Evolutionary conservation across 2,888 invertebrate species (phyloP), one percentile per base, ranked within the genome.

Genomic region (Leucoma salicis): DNA sequence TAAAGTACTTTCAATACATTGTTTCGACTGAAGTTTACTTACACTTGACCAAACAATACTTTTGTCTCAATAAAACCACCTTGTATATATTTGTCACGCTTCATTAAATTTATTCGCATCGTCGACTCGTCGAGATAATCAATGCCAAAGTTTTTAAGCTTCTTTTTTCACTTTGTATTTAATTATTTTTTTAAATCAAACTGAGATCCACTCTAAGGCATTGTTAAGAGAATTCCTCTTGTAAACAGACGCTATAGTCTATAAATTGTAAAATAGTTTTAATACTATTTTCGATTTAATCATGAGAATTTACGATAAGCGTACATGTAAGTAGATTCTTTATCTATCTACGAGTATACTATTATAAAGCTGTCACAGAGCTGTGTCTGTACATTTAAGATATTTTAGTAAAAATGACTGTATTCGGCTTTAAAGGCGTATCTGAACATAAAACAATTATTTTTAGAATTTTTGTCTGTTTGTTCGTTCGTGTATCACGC

Each of bases 221-320:
- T 50, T 50, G 12, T 47, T 15, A 28, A 13, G 8, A 14, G 11
- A 25, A 29, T n/a, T 21, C 12, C 27, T 39, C 13, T 14, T 7
- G 13, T 14, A 36, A 31, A 6, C 32, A 42, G 36, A 42, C 43
- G 50, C 35, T 0, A 25, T 5, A 27, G 3, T 25, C n/a, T 16
- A 14, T 13, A 11, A 15, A 6, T 14, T 27, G n/a, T 31, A 13
- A 11, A 27, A 27, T 1, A 27, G n/a, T 27, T 11, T 27, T 27
- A 21, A 27, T 27, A 11, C 15, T 21, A 18, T 32, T 40, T n/a
- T 46, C 2, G 6, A 27, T 18, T 33, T 15, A 1, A 59, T 39
- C 41, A 75, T 74, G 75, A 71, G 47, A 54, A 35, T 69, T 2
- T 50, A 52, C 31, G 51, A 58, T 33, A 48, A 16, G 14, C 28